Percentiles rank a stretch among this genome's conserved stretches.
Conservation (phyloP, 2,113 vertebrate species). For the Camelus dromedarius region DNA sequence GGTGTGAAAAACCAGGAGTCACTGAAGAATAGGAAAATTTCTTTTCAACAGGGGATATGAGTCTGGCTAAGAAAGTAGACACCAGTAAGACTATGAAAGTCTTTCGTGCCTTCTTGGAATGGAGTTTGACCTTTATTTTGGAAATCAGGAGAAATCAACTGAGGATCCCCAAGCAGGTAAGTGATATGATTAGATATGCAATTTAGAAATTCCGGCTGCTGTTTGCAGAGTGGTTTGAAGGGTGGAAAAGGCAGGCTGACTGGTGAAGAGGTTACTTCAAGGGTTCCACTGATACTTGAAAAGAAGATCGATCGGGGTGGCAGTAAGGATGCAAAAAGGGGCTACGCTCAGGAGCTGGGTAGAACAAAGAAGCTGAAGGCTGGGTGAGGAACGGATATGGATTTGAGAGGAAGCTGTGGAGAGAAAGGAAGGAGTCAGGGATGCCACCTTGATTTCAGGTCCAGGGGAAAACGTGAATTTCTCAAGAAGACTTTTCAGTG, state of each 20-base stretch:
- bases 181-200: not conserved
- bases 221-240: not conserved
- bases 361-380: not conserved
- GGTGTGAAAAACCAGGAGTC: not conserved
- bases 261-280: not conserved
- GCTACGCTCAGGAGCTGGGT: rapidly evolving
- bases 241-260: not conserved
- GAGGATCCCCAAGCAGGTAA: not conserved
- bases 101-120: not conserved
- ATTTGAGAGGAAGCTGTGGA: not conserved
- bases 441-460: not conserved
- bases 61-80: not conserved
- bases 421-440: not conserved
- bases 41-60: not conserved
- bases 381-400: not conserved
- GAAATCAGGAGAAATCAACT: not conserved
- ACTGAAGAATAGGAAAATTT: not conserved
- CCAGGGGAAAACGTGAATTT: not conserved
- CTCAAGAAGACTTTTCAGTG: not conserved
- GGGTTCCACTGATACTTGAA: not conserved
- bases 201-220: not conserved
- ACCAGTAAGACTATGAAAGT: not conserved
- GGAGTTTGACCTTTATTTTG: not conserved
- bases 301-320: not conserved
- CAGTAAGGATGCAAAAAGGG: not conserved